A percentile compares a stretch with the other conserved stretches of the same genome.
phyloP scores from a whole-genome alignment of 2,888 invertebrate genomes.

The Limulus polyphemus region DNA sequence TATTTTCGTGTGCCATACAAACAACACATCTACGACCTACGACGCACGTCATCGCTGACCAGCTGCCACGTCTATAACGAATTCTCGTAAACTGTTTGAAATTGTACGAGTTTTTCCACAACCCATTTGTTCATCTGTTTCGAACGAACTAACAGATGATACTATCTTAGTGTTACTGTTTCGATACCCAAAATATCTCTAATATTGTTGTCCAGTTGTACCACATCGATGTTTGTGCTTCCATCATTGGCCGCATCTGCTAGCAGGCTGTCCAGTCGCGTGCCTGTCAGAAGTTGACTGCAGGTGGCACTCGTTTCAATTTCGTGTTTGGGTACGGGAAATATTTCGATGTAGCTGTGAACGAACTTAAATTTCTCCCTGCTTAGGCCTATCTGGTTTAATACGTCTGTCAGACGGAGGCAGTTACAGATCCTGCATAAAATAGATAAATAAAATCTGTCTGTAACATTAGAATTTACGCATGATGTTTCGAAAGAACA shows the following conservation, averaged over 20 bases:
- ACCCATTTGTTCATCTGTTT: too few species aligned
- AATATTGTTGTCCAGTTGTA: conserved; percentile 71
- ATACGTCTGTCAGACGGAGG: conserved; percentile 25
- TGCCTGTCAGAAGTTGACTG: conserved; percentile 19
- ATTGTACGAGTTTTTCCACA: too few species aligned
- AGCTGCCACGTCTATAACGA: too few species aligned
- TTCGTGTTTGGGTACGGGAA: conserved; percentile 19
- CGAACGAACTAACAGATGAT: too few species aligned
- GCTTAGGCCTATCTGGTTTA: conserved; percentile 22
- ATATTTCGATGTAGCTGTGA: conserved; percentile 19
- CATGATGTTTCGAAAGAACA: too few species aligned
- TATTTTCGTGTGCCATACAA: too few species aligned
- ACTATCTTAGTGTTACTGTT: conserved; percentile 41
- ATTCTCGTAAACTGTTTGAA: too few species aligned
- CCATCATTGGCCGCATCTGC: neutral
- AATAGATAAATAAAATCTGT: too few species aligned
- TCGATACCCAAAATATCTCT: conserved; percentile 68
- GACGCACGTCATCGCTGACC: too few species aligned
- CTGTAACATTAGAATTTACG: too few species aligned
- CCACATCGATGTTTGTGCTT: conserved; percentile 37
- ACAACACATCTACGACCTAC: too few species aligned
- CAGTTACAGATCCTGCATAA: conserved; percentile 23
- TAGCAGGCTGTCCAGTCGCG: conserved; percentile 6
- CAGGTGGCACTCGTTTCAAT: conserved; percentile 22
- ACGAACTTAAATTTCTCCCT: conserved; percentile 19